Base-by-base conservation (phyloP, 2,888 invertebrate genomes). In the Apodemia hepburni region DNA sequence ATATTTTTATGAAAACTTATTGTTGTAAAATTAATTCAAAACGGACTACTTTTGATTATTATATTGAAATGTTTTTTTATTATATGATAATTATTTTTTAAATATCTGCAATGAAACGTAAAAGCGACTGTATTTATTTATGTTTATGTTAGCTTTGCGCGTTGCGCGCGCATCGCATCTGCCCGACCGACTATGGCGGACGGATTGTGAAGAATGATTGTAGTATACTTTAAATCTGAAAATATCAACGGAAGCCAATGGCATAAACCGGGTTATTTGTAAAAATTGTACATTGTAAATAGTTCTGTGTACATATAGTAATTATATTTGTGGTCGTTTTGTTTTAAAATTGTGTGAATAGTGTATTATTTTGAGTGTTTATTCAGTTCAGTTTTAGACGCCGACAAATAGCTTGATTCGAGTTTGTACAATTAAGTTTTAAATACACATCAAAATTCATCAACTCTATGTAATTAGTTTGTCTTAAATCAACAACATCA, bases 231-330 rank as follows among this genome's bases (percentile, higher is more conserved):
- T 86, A 84, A 88, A 92, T 92, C 93, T 85, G 85, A 88, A 89
- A 92, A 92, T 92, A 93, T 94, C 93, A 92, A 92, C 88, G 83
- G 84, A 90, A 92, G 92, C 94, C 93, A 93, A 94, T 94, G 94
- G 93, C 93, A 89, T 94, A 94, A 94, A 87, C 83, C 87, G 87
- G 84, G 86, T 87, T 91, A 92, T 90, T 87, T 92, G 92, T 93
- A 92, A 90, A 92, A 93, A 92, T 92, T 93, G 93, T 93, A 93
- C 92, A 93, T 94, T 94, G 94, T 94, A 94, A 93, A 94, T 94
- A 94, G 94, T 93, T 92, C 87, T 85, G 92, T 94, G 94, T 94
- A 94, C 92, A 94, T 94, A 93, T 94, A 94, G 94, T 94, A 92
- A 90, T 93, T 93, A 93, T 93, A 93, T 93, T 93, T 93, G 90